These are phyloP conservation scores for Phasia obesa DNA, from an alignment of 2,888 invertebrate species.

Conservation along the genomic window DNA sequence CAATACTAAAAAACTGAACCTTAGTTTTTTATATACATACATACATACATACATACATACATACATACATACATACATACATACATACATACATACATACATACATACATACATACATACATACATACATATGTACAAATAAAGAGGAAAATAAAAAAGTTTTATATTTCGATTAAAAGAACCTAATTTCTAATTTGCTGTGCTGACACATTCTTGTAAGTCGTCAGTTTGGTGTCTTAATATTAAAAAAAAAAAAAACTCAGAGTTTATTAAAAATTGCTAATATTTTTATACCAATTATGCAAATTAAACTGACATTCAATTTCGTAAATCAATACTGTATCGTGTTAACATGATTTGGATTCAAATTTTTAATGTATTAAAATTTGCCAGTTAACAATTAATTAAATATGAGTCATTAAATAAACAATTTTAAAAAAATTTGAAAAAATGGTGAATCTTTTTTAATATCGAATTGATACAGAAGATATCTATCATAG, in stretches of 20 bases:
- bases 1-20: neutral
- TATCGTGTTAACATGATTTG: constrained; percentile 79
- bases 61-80: too few species aligned
- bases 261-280: neutral
- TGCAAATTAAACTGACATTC: constrained; percentile 30
- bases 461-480: too few species aligned
- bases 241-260: too few species aligned
- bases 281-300: too few species aligned
- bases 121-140: neutral
- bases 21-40: neutral
- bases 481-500: too few species aligned
- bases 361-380: constrained; percentile 74
- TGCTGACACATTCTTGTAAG: constrained; percentile 56
- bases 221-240: constrained; percentile 57
- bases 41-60: too few species aligned
- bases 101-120: too few species aligned
- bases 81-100: too few species aligned
- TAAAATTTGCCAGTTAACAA: constrained; percentile 1
- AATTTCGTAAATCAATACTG: constrained; percentile 76
- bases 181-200: constrained; percentile 63
- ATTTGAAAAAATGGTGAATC: too few species aligned
- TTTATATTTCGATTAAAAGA: constrained; percentile 54
- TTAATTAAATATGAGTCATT: constrained; percentile 50
- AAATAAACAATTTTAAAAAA: too few species aligned
- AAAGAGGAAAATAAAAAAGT: constrained; percentile 24